These are phyloP conservation scores for Poecilia velifera DNA, from an alignment of 2,797 vertebrate genomes.

Conservation along the genomic window DNA sequence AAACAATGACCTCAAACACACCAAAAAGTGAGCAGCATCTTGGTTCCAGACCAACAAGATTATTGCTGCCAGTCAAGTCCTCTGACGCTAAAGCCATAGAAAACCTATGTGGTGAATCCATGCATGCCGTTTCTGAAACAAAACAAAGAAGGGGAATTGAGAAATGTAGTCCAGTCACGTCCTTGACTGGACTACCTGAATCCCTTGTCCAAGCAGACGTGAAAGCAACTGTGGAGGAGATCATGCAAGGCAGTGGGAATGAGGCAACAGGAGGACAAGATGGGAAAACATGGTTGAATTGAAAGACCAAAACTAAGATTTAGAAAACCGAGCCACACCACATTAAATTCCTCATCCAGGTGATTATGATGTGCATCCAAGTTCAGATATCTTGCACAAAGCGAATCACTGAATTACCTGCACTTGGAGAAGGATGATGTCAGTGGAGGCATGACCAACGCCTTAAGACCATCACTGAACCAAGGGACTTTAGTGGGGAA, in stretches of 20 bases:
- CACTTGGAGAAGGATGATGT: not conserved
- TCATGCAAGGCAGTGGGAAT: not conserved
- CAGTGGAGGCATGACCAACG: not conserved
- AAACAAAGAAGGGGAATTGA: not conserved
- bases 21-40: not conserved
- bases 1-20: not conserved
- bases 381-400: not conserved
- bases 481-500: not conserved
- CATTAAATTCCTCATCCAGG: not conserved
- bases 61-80: not conserved
- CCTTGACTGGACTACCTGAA: not conserved
- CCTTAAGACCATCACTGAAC: not conserved
- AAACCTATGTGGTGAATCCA: not conserved
- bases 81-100: not conserved
- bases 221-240: not conserved
- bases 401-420: not conserved
- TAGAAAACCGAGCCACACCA: not conserved
- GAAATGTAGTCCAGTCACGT: not conserved
- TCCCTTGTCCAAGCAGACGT: not conserved
- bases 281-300: not conserved
- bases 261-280: not conserved
- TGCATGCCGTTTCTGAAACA: not conserved
- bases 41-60: conserved; percentile 1
- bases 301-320: not conserved
- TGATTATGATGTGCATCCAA: not conserved